Evolutionary conservation across 2,797 vertebrate species (phyloP), one percentile per base, ranked within the genome.

Genomic region (Coccyzus lansbergi): DNA sequence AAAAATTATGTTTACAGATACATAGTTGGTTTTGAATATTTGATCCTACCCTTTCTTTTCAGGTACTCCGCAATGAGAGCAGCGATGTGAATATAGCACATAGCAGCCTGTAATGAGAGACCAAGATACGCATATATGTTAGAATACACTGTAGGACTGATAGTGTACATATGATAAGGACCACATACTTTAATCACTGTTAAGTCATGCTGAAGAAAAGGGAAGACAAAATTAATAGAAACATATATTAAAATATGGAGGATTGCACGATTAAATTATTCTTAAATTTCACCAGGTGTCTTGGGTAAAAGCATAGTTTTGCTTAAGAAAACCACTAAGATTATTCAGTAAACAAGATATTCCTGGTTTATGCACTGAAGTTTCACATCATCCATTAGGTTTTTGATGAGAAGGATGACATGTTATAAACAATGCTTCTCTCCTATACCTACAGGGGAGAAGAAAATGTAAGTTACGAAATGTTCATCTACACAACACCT

Each of bases 1-100:
- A 49, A 6, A 25, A 56, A 16, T 42, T 72, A 34, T 7, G 33
- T 68, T 53, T 88, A n/a, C 10, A 75, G 53, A 48, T n/a, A 34
- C 6, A 31, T 15, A 18, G 38, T 6, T 53, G 16, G 11, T 74
- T 76, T 52, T 55, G 42, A 60, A 70, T 28, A 18, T 2, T 49
- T 55, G 24, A 29, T 60, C 98, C 98, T 94, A 99, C 99, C 99
- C 98, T 98, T 99, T 95, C 99, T 99, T 97, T 99, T 99, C 94
- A 99, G 98, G 25, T 99, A 99, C 91, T 99, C 99, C 2, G 99
- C 99, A 38, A 99, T 99, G 93, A 99, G 98, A 52, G 99, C 99
- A 20, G 99, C 99, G 36, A 99, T 99, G 93, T 99, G 99, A 97
- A 99, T 99, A 91, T 99, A 99, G 92, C 99, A 99, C 99, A 99